Percentiles rank a stretch among this genome's conserved stretches.
Evolutionary conservation across 2,113 vertebrate genomes (phyloP).

Genomic region (Austrofundulus limnaeus): DNA sequence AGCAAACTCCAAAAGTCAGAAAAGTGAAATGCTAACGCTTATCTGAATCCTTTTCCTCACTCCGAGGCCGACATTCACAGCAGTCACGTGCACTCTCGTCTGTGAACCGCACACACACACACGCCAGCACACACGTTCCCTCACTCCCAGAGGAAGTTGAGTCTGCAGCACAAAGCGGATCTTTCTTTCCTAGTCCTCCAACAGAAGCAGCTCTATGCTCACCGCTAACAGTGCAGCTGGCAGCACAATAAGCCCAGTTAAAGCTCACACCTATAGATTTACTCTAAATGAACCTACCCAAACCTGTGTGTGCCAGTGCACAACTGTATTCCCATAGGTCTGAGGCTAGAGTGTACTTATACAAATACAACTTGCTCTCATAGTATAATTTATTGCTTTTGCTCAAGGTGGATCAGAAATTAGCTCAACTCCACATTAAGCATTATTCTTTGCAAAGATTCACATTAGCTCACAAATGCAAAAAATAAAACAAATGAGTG

Average conservation of each 20-base stretch:
- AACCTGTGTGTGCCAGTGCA: conserved; percentile 29
- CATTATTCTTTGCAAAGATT: neutral
- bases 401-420: neutral
- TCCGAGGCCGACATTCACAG: conserved; percentile 15
- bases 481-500: neutral
- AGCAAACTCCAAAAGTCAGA: conserved; percentile 6
- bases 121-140: conserved; percentile 8
- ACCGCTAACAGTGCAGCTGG: conserved; percentile 58
- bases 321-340: conserved; percentile 41
- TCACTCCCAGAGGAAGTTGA: conserved; percentile 64
- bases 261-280: conserved; percentile 70
- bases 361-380: conserved; percentile 10
- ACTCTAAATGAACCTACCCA: conserved; percentile 37
- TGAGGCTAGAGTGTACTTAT: neutral
- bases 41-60: neutral
- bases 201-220: conserved; percentile 72
- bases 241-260: conserved; percentile 69
- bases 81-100: conserved; percentile 30
- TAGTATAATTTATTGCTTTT: accelerated
- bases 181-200: conserved; percentile 62
- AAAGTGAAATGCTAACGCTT: conserved; percentile 15
- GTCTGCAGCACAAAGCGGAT: conserved; percentile 57
- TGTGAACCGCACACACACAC: conserved; percentile 7
- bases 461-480: conserved; percentile 4
- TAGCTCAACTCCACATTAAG: neutral